Evolutionary conservation across 2,888 invertebrate species (phyloP), one percentile per base, ranked within the genome.

Genomic region (Himalopsyche tibetana): DNA sequence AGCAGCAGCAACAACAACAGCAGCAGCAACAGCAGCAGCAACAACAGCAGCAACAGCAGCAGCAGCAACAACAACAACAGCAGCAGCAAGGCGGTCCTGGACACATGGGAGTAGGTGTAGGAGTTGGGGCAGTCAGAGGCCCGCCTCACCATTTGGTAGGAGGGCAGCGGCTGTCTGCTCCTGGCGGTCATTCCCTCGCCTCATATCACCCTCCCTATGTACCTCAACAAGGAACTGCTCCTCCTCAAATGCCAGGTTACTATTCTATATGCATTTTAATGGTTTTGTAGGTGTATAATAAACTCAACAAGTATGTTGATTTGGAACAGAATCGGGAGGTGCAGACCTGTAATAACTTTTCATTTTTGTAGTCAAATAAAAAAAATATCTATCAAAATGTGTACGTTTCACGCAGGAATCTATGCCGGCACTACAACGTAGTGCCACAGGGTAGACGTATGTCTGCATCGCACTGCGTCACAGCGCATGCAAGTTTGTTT

Each of bases 191-290:
- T 89, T 94, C 94, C 88, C 92, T 94, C 85, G 93, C 94, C 91
- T 93, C 94, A 82, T 93, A 94, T 90, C 94, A 94, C 90, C 93
- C 94, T 19, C 93, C 94, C 88, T 94, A 94, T 90, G 94, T 93
- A 88, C 93, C 63, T 86, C 93, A 93, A 86, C 94, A 93, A 90
- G 92, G 92, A n/a, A 86, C 88, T 0, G 90, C 90, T 89, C 90
- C 92, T 87, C 91, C 89, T 51, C 89, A 88, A 81, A 86, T 89
- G 83, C 87, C 87, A 83, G 89, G 88, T 89, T 82, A 63, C n/a
- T 19, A 80, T 56, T 55, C 51, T 86, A 69, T 2, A 63, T 28
- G 19, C 28, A 19, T 28, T 28, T 28, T 4, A 12, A 19, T 11
- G 8, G 11, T 63, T 19, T 19, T 28, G 8, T 28, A 28, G 28